phyloP scores from a whole-genome alignment of 2,888 invertebrate genomes.

The Stenodera caucasica region DNA sequence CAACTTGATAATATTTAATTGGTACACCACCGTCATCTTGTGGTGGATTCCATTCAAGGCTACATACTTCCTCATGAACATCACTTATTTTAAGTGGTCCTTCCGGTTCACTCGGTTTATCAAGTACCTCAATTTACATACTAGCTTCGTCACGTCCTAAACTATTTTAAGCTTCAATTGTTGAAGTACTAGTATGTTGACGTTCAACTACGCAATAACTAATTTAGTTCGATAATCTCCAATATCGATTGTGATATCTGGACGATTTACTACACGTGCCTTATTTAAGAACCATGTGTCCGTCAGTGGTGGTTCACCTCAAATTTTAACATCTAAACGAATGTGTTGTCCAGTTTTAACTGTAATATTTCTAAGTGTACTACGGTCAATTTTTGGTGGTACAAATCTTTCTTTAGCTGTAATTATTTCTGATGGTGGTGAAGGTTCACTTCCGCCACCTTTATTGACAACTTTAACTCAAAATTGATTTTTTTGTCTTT shows the following conservation, averaged over 20 bases:
- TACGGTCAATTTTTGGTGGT: constrained; percentile 89
- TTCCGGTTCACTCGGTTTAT: constrained; percentile 89
- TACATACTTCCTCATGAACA: constrained; percentile 94
- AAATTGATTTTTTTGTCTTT: constrained; percentile 95
- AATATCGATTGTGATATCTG: constrained; percentile 71
- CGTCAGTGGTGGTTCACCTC: constrained; percentile 94
- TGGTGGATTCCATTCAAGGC: constrained; percentile 95
- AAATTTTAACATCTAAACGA: constrained; percentile 86
- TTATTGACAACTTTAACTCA: constrained; percentile 93
- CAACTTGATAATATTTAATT: constrained; percentile 90
- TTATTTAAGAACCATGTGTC: constrained; percentile 95
- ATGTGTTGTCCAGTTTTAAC: constrained; percentile 93
- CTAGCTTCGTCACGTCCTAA: constrained; percentile 87
- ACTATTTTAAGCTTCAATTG: constrained; percentile 85
- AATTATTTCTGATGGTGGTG: constrained; percentile 77
- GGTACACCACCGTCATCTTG: constrained; percentile 92
- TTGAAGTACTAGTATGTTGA: constrained; percentile 79
- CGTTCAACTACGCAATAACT: constrained; percentile 72
- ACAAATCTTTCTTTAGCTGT: constrained; percentile 87
- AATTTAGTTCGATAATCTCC: constrained; percentile 87
- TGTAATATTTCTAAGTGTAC: constrained; percentile 84
- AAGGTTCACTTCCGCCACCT: constrained; percentile 89
- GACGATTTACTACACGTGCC: constrained; percentile 71
- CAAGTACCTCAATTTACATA: constrained; percentile 81
- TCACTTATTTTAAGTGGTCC: constrained; percentile 90